Conservation (phyloP, 2,888 invertebrate species). For the Cartodere bifasciata region DNA sequence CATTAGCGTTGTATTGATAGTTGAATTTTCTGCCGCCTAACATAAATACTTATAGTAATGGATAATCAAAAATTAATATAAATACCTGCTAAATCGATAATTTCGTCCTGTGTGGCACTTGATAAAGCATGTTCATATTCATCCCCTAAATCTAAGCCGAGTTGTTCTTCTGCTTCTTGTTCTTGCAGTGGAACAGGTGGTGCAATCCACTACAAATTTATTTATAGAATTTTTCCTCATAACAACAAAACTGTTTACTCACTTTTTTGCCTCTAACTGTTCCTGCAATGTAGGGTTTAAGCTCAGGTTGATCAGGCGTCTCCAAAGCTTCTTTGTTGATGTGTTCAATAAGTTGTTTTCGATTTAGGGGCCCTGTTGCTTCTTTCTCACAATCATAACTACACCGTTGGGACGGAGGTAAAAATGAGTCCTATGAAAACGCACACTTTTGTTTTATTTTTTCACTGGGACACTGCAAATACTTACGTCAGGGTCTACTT, state of each 20-base stretch:
- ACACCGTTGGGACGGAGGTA: slow-evolving; percentile 92
- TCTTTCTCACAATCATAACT: slow-evolving; percentile 93
- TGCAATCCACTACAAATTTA: slow-evolving; percentile 58
- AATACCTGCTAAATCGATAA: slow-evolving; percentile 91
- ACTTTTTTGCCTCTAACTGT: slow-evolving; percentile 85
- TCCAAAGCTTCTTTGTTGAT: slow-evolving; percentile 97
- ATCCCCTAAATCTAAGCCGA: slow-evolving; percentile 84
- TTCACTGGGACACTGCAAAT: slow-evolving; percentile 3
- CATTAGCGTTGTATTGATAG: too few relatives aligned
- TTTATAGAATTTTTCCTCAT: not conserved
- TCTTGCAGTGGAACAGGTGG: slow-evolving; percentile 59
- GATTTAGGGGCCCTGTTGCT: slow-evolving; percentile 90
- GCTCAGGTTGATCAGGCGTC: slow-evolving; percentile 93
- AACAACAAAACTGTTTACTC: slow-evolving; percentile 17
- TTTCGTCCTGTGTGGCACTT: slow-evolving; percentile 85
- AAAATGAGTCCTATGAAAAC: slow-evolving; percentile 75
- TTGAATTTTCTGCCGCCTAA: too few relatives aligned
- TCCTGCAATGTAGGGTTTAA: slow-evolving; percentile 86
- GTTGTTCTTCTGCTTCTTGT: slow-evolving; percentile 80
- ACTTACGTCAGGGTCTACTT: slow-evolving; percentile 99
- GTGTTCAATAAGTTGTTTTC: slow-evolving; percentile 90
- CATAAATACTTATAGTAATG: too few relatives aligned
- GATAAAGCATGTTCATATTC: slow-evolving; percentile 87
- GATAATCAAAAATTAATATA: too few relatives aligned
- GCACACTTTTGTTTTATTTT: not conserved